phyloP scores from a whole-genome alignment of 64 coral and sea anemone species.

The Montipora cactus region DNA sequence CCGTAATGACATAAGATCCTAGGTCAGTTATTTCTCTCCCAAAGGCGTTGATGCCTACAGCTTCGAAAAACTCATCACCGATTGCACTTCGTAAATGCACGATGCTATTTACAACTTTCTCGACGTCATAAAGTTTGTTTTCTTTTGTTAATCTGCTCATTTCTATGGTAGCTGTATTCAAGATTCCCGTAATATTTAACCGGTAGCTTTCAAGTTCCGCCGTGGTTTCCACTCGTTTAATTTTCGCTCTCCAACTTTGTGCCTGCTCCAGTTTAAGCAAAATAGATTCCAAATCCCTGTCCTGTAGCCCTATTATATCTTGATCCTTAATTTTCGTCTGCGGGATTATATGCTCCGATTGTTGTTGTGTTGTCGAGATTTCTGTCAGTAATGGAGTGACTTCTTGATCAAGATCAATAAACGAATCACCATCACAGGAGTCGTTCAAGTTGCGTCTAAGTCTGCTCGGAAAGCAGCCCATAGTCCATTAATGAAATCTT shows the following conservation, averaged over 20 bases:
- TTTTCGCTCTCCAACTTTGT: slow-evolving; percentile 41
- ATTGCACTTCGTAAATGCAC: slow-evolving; percentile 52
- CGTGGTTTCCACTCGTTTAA: slow-evolving; percentile 14
- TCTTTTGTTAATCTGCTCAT: slow-evolving; percentile 60
- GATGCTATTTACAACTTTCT: slow-evolving; percentile 72
- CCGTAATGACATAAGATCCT: slow-evolving; percentile 60
- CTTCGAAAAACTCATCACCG: slow-evolving; percentile 70
- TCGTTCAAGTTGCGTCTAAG: not conserved
- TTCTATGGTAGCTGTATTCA: slow-evolving; percentile 70
- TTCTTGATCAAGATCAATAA: slow-evolving; percentile 18
- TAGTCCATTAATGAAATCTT: not conserved
- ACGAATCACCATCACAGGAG: not conserved
- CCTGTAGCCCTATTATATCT: not conserved
- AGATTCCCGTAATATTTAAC: slow-evolving; percentile 51
- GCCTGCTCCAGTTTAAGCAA: slow-evolving; percentile 77
- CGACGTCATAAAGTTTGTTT: slow-evolving; percentile 58
- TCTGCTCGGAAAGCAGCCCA: slow-evolving; percentile 33
- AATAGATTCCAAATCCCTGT: slow-evolving; percentile 60
- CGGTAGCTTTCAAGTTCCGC: slow-evolving; percentile 48
- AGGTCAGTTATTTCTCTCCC: slow-evolving; percentile 76
- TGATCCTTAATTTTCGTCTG: not conserved
- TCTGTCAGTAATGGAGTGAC: slow-evolving; percentile 14
- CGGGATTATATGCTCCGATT: not conserved
- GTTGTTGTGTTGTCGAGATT: not conserved
- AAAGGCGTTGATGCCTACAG: slow-evolving; percentile 70